Evolutionary conservation across 2,113 vertebrate species (phyloP), one percentile per base, ranked within the genome.

Genomic region (Arvicanthis niloticus): DNA sequence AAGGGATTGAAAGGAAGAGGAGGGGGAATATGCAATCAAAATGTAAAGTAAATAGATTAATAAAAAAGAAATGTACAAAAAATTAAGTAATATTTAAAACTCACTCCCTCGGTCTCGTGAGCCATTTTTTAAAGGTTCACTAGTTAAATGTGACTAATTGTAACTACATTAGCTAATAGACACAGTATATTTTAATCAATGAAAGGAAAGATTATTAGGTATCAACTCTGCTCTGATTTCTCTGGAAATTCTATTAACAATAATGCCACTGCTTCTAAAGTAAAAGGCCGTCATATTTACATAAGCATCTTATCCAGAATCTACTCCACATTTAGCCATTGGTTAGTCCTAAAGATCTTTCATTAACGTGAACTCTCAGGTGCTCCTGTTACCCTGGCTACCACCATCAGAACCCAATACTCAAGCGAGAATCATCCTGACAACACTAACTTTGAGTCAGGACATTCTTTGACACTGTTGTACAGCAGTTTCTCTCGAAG

Each of bases 51-150:
- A 16, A 68, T 68, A 68, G 37, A 16, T 68, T 37, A 68, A 37
- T 68, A 37, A 37, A 68, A 16, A 67, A 29, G 65, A 67, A 67
- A 34, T 67, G 65, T 31, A 67, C 65, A 67, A 67, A 91, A 93
- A 95, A 81, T 56, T 84, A 68, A 53, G 45, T 76, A 87, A 88
- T 80, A 88, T 26, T 90, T 82, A 60, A 88, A 92, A 81, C 84
- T 84, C 29, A 88, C 91, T 91, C 90, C n/a, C 10, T 93, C 24
- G 17, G 21, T 85, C 48, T 89, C 60, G 82, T 15, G n/a, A 42
- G 70, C 56, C 88, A 85, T 70, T n/a, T 91, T 88, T 56, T 37
- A 86, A 96, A 86, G 80, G 21, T 26, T 86, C 7, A 48, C 48
- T 9, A 77, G 48, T 51, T 85, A 68, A 70, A n/a, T 73, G 34